Evolutionary conservation across 1,140 invertebrate genomes (phyloP).

Genomic region (Epicauta chinensis): DNA sequence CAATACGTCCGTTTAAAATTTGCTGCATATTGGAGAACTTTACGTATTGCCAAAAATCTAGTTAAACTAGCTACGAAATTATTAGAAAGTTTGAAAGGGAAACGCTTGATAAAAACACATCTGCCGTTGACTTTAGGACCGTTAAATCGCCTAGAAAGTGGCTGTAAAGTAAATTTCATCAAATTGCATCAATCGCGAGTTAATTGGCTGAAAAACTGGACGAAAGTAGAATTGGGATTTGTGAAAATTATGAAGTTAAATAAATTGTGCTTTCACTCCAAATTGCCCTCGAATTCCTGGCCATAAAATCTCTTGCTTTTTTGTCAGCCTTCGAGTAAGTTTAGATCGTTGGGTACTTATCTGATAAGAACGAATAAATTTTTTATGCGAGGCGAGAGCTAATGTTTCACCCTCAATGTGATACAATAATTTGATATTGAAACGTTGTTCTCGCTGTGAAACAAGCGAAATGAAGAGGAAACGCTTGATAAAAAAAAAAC

Average conservation of each 20-base stretch:
- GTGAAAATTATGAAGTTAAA: too few species aligned
- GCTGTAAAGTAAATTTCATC: slow-evolving; percentile 47
- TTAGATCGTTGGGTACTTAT: too few species aligned
- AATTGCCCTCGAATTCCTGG: too few species aligned
- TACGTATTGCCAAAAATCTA: not conserved
- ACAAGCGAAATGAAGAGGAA: not conserved
- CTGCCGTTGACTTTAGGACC: slow-evolving; percentile 62
- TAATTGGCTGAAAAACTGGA: slow-evolving; percentile 52
- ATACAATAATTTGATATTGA: not conserved
- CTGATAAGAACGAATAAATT: too few species aligned
- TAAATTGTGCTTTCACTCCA: slow-evolving; percentile 38
- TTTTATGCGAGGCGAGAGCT: too few species aligned
- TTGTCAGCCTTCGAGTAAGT: too few species aligned
- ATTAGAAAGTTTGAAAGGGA: not conserved
- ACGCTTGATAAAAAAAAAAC: slow-evolving; percentile 59
- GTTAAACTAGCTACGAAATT: not conserved
- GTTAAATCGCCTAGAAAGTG: slow-evolving; percentile 52
- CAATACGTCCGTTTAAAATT: not conserved
- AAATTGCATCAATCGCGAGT: slow-evolving; percentile 1
- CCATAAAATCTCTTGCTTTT: too few species aligned
- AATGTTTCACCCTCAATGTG: too few species aligned
- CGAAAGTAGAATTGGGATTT: slow-evolving; percentile 36
- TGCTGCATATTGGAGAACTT: not conserved
- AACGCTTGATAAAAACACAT: slow-evolving; percentile 60
- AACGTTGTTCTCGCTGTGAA: not conserved